Base-by-base conservation (phyloP, 2,797 vertebrate species). In the Halcyon leucocephala region DNA sequence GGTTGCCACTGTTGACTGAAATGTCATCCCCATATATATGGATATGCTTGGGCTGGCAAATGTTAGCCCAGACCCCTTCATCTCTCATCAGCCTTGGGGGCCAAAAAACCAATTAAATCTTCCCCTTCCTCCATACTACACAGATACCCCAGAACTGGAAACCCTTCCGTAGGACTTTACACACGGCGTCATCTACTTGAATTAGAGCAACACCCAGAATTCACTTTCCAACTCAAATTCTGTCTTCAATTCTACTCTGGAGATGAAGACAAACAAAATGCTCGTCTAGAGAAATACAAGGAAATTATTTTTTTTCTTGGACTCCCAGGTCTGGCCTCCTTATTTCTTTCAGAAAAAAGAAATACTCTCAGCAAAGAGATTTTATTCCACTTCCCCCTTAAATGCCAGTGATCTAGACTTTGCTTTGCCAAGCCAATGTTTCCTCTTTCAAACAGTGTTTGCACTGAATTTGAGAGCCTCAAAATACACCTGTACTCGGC, bases 161-260 rank as follows among this genome's bases (percentile, higher is more conserved):
- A 49, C 9, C 71, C 33, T n/a, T 37, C 0, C 0, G 10, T 1
- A 55, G 20, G 29, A 18, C n/a, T 61, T 31, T 31, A 46, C 17
- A 14, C 7, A 28, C 13, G 39, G 14, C 0, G 0, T 20, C 46
- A 60, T 19, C 25, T 49, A 65, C n/a, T 20, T n/a, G 9, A 82
- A 92, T 26, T 28, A 69, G 2, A 86, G 41, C 33, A 86, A 55
- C 21, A 74, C 7, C 16, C 46, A 61, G 22, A 79, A 70, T 42
- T 44, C 41, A 29, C 18, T 86, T 61, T 48, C 51, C 78, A 86
- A 79, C 42, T 69, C 48, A 37, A 78, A 37, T n/a, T 49, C 65
- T 60, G 14, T 44, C 66, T 58, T 48, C 17, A 77, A 39, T 58
- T 73, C 49, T 70, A 25, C 52, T 55, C 28, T n/a, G 41, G 55